Percentiles rank a stretch among this genome's conserved stretches.
phyloP scores from a whole-genome alignment of 92 coral and sea anemone genomes.

The Muricea muricata region DNA sequence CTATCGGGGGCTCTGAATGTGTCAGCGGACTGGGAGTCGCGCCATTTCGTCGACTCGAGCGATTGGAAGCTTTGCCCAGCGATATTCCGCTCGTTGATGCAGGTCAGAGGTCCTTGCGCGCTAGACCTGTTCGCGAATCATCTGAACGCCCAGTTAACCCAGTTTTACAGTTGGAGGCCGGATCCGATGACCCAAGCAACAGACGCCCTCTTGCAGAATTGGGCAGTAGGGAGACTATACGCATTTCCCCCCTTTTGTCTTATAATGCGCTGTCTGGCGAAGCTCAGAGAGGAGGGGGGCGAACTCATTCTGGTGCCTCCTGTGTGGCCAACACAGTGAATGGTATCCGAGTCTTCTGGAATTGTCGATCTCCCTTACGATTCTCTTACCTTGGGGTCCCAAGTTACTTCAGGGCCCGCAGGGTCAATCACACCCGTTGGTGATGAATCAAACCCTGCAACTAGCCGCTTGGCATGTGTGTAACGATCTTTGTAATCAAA shows the following conservation, averaged over 20 bases:
- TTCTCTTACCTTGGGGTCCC: neutral
- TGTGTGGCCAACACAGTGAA: too few relatives aligned
- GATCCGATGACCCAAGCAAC: neutral
- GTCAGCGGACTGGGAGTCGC: constrained; percentile 34
- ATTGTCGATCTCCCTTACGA: neutral
- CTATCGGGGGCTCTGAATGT: neutral
- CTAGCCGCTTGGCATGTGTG: constrained; percentile 40
- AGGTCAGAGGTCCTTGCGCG: too few relatives aligned
- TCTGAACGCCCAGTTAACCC: too few relatives aligned
- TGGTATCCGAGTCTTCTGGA: neutral
- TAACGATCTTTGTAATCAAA: constrained; percentile 18
- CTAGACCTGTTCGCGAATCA: too few relatives aligned
- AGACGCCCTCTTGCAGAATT: too few relatives aligned
- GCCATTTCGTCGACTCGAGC: constrained; percentile 22
- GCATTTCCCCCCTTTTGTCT: too few relatives aligned
- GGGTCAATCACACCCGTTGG: neutral
- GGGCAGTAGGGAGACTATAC: too few relatives aligned
- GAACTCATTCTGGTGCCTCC: neutral
- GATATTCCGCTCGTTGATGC: constrained; percentile 18
- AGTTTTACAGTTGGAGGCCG: constrained; percentile 39
- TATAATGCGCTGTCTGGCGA: constrained; percentile 3
- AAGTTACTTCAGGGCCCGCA: neutral
- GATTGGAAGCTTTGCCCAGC: constrained; percentile 32
- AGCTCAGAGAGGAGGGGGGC: neutral
- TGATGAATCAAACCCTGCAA: too few relatives aligned